Conservation (phyloP, 2,888 invertebrate species). For the Ptychoptera contaminata region DNA sequence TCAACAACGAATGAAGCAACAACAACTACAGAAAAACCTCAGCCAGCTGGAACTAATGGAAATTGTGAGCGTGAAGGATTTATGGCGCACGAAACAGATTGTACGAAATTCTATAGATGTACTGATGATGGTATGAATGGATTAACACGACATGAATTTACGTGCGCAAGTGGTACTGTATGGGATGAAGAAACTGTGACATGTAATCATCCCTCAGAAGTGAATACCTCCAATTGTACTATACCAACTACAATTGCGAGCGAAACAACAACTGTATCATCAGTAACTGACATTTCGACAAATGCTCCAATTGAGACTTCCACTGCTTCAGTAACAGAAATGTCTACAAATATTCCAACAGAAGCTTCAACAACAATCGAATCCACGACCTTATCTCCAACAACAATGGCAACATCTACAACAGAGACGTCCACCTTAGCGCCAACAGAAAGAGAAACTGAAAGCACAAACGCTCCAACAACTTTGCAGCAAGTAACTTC, state of each 20-base stretch:
- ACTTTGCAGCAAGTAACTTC: slow-evolving; percentile 6
- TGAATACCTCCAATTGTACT: slow-evolving; percentile 4
- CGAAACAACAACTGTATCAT: background rate
- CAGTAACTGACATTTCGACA: background rate
- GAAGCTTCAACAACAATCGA: slow-evolving; percentile 9
- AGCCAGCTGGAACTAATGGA: slow-evolving; percentile 2
- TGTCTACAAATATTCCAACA: slow-evolving; percentile 8
- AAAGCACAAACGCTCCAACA: slow-evolving; percentile 11
- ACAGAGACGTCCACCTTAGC: slow-evolving; percentile 8
- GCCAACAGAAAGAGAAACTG: background rate
- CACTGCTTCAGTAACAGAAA: slow-evolving; percentile 8
- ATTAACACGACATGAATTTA: slow-evolving; percentile 34
- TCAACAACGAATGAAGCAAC: slow-evolving; percentile 4
- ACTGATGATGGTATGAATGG: slow-evolving; percentile 29
- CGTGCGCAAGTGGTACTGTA: slow-evolving; percentile 39
- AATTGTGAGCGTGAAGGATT: slow-evolving; percentile 31
- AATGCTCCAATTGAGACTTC: slow-evolving; percentile 5
- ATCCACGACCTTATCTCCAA: slow-evolving; percentile 6
- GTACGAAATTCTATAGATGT: slow-evolving; percentile 43
- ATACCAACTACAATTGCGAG: slow-evolving; percentile 2
- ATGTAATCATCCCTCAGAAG: slow-evolving; percentile 27
- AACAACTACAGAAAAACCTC: slow-evolving; percentile 9
- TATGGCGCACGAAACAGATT: slow-evolving; percentile 32
- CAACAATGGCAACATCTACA: slow-evolving; percentile 6
- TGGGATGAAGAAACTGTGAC: slow-evolving; percentile 39